Percentiles rank a stretch among this genome's conserved stretches.
These are phyloP conservation scores for Herpetotheres cachinnans DNA, from an alignment of 2,113 vertebrate species.

Conservation along the genomic window DNA sequence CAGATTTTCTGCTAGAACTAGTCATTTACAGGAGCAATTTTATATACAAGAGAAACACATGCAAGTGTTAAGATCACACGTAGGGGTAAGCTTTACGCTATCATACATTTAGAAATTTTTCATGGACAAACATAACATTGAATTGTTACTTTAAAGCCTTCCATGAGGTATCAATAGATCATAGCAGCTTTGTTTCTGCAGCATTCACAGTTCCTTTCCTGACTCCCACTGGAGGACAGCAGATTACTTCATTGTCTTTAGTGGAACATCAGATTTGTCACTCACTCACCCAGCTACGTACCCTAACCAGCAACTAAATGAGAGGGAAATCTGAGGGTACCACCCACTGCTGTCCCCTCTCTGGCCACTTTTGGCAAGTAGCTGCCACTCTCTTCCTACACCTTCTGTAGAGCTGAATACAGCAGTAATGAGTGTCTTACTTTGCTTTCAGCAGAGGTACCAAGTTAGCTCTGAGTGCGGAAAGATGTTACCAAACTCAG, in stretches of 20 bases:
- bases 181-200: not conserved
- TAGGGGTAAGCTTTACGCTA: not conserved
- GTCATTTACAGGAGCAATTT: not conserved
- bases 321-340: not conserved
- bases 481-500: not conserved
- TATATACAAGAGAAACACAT: not conserved
- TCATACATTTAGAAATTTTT: not conserved
- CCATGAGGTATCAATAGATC: not conserved
- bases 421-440: not conserved
- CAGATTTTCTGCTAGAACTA: not conserved
- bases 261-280: not conserved
- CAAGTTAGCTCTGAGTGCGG: fast-evolving
- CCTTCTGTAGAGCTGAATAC: not conserved
- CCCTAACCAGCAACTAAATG: not conserved
- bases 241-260: not conserved
- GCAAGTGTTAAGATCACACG: not conserved
- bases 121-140: not conserved
- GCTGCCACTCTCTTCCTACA: not conserved
- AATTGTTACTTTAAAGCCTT: not conserved
- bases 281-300: fast-evolving
- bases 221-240: not conserved
- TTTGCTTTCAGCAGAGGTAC: not conserved
- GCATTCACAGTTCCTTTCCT: not conserved
- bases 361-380: not conserved
- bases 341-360: not conserved